Evolutionary conservation across 2,888 invertebrate genomes (phyloP), one percentile per base, ranked within the genome.

Genomic region (Palloptera scutellata): DNA sequence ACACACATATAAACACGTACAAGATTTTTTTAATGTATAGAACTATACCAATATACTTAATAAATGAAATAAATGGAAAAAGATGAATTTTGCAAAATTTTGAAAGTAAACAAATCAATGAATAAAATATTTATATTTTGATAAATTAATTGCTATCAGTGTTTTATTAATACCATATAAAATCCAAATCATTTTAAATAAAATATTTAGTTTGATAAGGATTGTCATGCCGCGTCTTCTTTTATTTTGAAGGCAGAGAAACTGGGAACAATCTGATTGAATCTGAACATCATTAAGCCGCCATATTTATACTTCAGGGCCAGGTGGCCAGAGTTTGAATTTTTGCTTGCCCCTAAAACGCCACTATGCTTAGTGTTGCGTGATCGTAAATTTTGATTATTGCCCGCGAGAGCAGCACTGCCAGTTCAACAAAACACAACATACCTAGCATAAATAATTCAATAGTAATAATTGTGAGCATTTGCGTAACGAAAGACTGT

Each of bases 271-370:
- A n/a, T n/a, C n/a, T n/a, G n/a, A n/a, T n/a, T n/a, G n/a, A n/a
- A n/a, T n/a, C n/a, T n/a, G n/a, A n/a, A n/a, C n/a, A n/a, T n/a
- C n/a, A n/a, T n/a, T n/a, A n/a, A n/a, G n/a, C n/a, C n/a, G n/a
- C n/a, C n/a, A n/a, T n/a, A n/a, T n/a, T n/a, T n/a, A n/a, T n/a
- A n/a, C n/a, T n/a, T n/a, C n/a, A n/a, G n/a, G n/a, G n/a, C n/a
- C n/a, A n/a, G n/a, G n/a, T n/a, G n/a, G n/a, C n/a, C 93, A 42
- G 90, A 92, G 78, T 95, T 94, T 79, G 93, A 94, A 81, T 95
- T 94, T 85, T 86, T 95, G 61, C 81, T 95, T 69, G 90, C 92
- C 6, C 94, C 95, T 2, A 90, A 91, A 82, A 89, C 90, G 10
- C 92, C 93, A 17, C 89, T 94, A 13, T 87, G 88, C 11, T 86